Evolutionary conservation across 2,797 vertebrate species (phyloP), one percentile per base, ranked within the genome.

Genomic region (Epinephelus malabaricus): DNA sequence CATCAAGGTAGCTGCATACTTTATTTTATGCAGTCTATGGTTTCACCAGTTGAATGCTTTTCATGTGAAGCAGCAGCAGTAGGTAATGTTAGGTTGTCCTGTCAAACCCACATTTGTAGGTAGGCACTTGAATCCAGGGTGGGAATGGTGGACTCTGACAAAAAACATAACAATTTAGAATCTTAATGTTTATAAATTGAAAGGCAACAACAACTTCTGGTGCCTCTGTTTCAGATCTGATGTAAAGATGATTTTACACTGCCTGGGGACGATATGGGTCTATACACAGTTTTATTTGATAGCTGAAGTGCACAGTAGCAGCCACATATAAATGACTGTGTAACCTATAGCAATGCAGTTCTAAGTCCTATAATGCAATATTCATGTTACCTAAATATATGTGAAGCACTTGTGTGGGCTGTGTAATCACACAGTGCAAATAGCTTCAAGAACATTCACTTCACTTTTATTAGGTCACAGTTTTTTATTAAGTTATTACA

Each of bases 401-500:
- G 46, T 75, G 59, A 82, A 74, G 53, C n/a, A 43, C 55, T 38
- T 72, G 14, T 58, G 45, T 34, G 46, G 34, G 64, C 62, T 27
- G 61, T 60, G 55, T 64, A 8, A 53, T 14, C 19, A 69, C 49
- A 19, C 55, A 18, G 40, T 46, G 17, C 51, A 61, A 17, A 67
- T 15, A 23, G 10, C 45, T 64, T 19, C n/a, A 56, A 43, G 3
- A 71, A 80, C 7, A 43, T 69, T 43, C 21, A 40, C 14, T 47
- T 55, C 25, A 13, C 21, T 54, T 84, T 81, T 67, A 70, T 69
- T 27, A 38, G 51, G 67, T 60, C 18, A 59, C 27, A 69, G 63
- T 62, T 82, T 82, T 69, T 67, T 73, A 79, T 86, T 86, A 90
- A 88, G 50, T 88, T 89, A 86, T 90, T 86, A 69, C 79, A 88